Base-by-base conservation (phyloP, 37 sponge, comb jelly and placozoan species). In the Hexactinellida sp. region DNA sequence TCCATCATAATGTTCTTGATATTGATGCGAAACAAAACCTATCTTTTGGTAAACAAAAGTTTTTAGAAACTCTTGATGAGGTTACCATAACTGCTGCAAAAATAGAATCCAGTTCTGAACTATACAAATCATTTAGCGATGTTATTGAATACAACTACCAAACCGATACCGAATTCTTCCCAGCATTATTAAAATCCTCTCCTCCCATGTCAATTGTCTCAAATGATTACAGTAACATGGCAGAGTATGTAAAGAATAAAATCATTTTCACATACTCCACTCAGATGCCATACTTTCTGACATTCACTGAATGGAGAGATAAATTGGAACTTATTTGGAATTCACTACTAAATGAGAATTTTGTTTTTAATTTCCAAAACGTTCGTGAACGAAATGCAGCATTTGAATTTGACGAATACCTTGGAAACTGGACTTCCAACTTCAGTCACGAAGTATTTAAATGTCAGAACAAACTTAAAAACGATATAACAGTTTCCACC, bases 381-480 rank as follows among this genome's bases (percentile, higher is more conserved):
- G 37, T 47, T 13, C 7, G 28, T 37, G 85, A 84, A 84, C 9
- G 41, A 34, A 10, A 30, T 84, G 85, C 85, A 38, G 41, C 41
- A 5, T 47, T 47, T 38, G 85, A 84, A 36, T 24, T 84, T 28
- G 85, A 84, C 37, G 38, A 63, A 0, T 38, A 82, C 30, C 84
- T 38, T 84, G 36, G 82, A 0, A 36, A 84, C 36, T 88, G 89
- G 89, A 76, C 85, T 38, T 88, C 82, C 25, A 10, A 63, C 28
- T 63, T 25, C 13, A 23, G 30, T 28, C 5, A 10, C 76, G 76
- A 63, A 25, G 13, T 55, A 34, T n/a, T 32, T 63, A 63, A 63
- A 25, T n/a, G 30, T 28, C 30, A 25, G 13, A 63, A 63, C 13
- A 63, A n/a, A 63, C 1, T 25, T 25, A 63, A 25, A 28, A n/a